phyloP scores from a whole-genome alignment of 1,140 invertebrate species.

The Drosophila mojavensis region DNA sequence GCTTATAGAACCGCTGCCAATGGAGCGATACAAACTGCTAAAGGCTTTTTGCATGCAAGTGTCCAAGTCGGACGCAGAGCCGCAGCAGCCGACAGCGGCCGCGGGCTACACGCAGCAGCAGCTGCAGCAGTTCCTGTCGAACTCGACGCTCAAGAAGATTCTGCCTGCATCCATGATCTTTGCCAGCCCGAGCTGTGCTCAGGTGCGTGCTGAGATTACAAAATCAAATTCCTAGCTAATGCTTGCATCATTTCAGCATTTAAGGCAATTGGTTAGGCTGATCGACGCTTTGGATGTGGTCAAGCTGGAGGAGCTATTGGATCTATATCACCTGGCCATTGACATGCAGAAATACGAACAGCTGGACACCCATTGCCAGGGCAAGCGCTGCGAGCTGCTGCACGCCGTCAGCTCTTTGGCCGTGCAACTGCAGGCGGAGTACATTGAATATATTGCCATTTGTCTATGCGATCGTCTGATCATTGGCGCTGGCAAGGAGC shows the following conservation, averaged over 20 bases:
- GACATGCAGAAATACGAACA: slow-evolving; percentile 22
- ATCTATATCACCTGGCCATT: slow-evolving; percentile 18
- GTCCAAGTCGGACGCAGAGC: background rate
- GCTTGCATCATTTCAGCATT: background rate
- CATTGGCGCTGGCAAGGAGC: background rate
- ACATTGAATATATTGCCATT: slow-evolving; percentile 10
- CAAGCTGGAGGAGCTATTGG: slow-evolving; percentile 23
- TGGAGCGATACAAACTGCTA: background rate
- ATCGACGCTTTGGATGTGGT: background rate
- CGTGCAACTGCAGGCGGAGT: background rate
- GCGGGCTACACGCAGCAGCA: slow-evolving; percentile 3
- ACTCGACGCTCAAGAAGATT: background rate
- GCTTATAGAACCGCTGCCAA: background rate
- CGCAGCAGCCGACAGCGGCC: background rate
- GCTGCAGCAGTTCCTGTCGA: slow-evolving; percentile 3
- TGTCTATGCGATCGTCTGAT: slow-evolving; percentile 23
- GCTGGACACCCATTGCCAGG: slow-evolving; percentile 2
- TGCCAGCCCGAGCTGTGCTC: background rate
- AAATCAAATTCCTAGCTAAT: background rate
- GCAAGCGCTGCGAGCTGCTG: slow-evolving; percentile 5
- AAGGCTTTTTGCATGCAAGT: background rate
- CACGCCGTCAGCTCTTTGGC: slow-evolving; percentile 8
- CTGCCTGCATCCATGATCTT: background rate
- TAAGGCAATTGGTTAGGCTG: background rate
- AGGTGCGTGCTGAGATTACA: background rate